A percentile compares a stretch with the other conserved stretches of the same genome.
phyloP scores from a whole-genome alignment of 2,888 invertebrate genomes.

The Eucriotettix oculatus region DNA sequence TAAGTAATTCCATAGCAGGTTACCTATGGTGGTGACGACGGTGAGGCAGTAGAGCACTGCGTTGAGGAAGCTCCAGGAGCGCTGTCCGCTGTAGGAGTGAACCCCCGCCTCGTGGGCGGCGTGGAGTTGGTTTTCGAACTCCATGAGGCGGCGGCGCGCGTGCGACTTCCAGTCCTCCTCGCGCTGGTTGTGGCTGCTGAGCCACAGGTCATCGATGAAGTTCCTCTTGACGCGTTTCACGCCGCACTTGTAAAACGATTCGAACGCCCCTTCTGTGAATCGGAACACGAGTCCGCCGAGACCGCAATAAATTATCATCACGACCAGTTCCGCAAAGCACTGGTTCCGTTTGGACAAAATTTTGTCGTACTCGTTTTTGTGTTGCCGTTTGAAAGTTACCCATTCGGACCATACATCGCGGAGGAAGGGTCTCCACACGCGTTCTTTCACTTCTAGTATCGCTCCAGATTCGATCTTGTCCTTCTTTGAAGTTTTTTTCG shows the following conservation, averaged over 20 bases:
- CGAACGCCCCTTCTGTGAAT: slow-evolving; percentile 68
- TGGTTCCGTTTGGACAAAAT: slow-evolving; percentile 41
- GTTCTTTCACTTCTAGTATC: slow-evolving; percentile 8
- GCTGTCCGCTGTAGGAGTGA: slow-evolving; percentile 66
- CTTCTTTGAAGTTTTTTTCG: slow-evolving; percentile 9
- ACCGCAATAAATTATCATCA: slow-evolving; percentile 56
- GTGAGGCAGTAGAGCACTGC: slow-evolving; percentile 74
- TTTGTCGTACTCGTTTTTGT: slow-evolving; percentile 35
- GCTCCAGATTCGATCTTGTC: slow-evolving; percentile 12
- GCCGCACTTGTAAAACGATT: slow-evolving; percentile 74
- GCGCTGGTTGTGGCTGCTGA: slow-evolving; percentile 59
- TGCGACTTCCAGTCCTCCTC: slow-evolving; percentile 84
- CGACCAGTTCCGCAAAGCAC: slow-evolving; percentile 49
- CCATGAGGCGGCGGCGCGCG: slow-evolving; percentile 60
- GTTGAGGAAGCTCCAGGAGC: slow-evolving; percentile 77
- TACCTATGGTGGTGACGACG: slow-evolving; percentile 80
- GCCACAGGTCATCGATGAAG: slow-evolving; percentile 71
- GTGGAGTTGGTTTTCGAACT: slow-evolving; percentile 75
- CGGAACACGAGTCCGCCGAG: slow-evolving; percentile 66
- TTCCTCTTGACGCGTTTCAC: slow-evolving; percentile 73
- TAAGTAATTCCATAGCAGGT: slow-evolving; percentile 20
- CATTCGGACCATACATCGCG: slow-evolving; percentile 14
- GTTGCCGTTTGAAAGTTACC: slow-evolving; percentile 27
- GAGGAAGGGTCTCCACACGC: slow-evolving; percentile 7
- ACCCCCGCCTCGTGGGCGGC: slow-evolving; percentile 71